Base-by-base conservation (phyloP, 2,888 invertebrate genomes). In the Drosophila histrio region DNA sequence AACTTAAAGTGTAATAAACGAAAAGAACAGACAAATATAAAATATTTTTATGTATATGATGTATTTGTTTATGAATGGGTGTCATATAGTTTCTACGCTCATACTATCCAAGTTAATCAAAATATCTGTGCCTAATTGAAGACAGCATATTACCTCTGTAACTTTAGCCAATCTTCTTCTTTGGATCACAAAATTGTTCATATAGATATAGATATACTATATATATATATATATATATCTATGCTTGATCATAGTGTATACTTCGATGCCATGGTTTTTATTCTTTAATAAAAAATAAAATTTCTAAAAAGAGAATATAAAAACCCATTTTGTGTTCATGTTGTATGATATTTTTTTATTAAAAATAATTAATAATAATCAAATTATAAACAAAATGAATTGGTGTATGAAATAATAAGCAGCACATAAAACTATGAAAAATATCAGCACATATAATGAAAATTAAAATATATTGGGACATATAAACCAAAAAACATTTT, bases 161-260 rank as follows among this genome's bases (percentile, higher is more conserved):
- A 67, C 58, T 52, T 64, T 64, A 63, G 61, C 53, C 73, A 68
- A 72, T 77, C 74, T 78, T 81, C 74, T 76, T 82, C 75, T 86
- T 84, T 87, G 90, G 89, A 92, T 92, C 91, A 92, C 91, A 92
- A 91, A 91, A 91, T 90, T 90, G 49, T 58, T 30, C 21, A 44
- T 13, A 24, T n/a, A 26, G 9, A 9, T 24, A 41, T 15, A 17
- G 30, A 44, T 56, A 58, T 39, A n/a, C n/a, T n/a, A 53, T 58
- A 38, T 26, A 44, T 13, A 24, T n/a, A 26, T 28, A 9, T 24
- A 41, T 15, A 17, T 36, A 44, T 56, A 58, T 39, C 11, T 41
- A 32, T 39, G 61, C 32, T 60, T 62, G 50, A 46, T 49, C 53
- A 56, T 72, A 47, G 67, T 80, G 73, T 80, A 85, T 78, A 81